Base-by-base conservation (phyloP, 2,113 vertebrate genomes). In the Carlito syrichta region DNA sequence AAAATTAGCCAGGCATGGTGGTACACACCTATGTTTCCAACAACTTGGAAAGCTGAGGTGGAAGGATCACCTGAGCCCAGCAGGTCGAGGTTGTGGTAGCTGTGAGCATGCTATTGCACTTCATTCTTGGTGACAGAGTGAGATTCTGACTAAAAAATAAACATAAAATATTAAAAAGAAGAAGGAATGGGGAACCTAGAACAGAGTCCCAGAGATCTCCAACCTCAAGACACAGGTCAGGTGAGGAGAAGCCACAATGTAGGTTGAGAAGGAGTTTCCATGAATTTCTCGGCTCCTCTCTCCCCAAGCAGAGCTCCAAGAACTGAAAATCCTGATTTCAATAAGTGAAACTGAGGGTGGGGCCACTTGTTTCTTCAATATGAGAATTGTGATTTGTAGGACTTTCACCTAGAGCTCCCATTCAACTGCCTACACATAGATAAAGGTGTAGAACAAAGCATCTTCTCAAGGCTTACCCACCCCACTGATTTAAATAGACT, bases 401-500 rank as follows among this genome's bases (percentile, higher is more conserved):
- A 35, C 3, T 3, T 2, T 22, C 1, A 3, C 3, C 81, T 4
- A 11, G 20, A 56, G 30, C n/a, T 9, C 17, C 4, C 10, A 2
- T 32, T 8, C 12, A 4, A 25, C 27, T 40, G 14, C 76, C 25
- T 5, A 2, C 12, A 23, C 13, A 12, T 11, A 6, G 14, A 8
- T 5, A 7, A 3, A 8, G 1, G 32, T 45, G 6, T 4, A 38
- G 56, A 77, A 27, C 30, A 17, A 30, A 68, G 17, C 14, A 1
- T 0, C 25, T 50, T 69, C 10, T 23, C 23, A 32, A 38, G 30
- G 22, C 7, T 4, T 6, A 12, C 14, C 20, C 27, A 2, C 20
- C 40, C n/a, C 0, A 30, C 27, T 19, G 35, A 73, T 23, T 6
- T 3, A 25, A 14, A 14, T 9, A 45, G 16, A 76, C 48, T 35